Conservation (phyloP, 2,113 vertebrate genomes). For the Tragelaphus strepsiceros region DNA sequence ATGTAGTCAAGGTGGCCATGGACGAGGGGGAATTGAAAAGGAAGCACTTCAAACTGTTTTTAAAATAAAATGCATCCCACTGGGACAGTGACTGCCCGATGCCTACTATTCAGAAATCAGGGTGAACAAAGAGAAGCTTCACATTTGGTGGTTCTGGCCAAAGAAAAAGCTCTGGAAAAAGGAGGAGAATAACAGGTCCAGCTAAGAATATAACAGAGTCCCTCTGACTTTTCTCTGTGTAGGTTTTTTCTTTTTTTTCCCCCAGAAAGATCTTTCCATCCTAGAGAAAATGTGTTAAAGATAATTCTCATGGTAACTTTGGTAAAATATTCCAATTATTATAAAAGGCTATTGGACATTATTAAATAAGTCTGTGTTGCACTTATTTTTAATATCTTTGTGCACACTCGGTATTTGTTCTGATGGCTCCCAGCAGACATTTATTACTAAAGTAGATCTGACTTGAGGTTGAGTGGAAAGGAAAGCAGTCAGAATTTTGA, state of each 20-base stretch:
- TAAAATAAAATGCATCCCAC: slow-evolving; percentile 59
- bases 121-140: slow-evolving; percentile 37
- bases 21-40: slow-evolving; percentile 46
- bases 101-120: slow-evolving; percentile 56
- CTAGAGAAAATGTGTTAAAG: slow-evolving; percentile 29
- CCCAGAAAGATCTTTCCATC: slow-evolving; percentile 10
- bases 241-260: neutral
- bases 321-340: slow-evolving; percentile 54
- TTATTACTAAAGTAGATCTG: slow-evolving; percentile 69
- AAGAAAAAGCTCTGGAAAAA: slow-evolving; percentile 37
- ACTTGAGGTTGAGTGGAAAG: slow-evolving; percentile 50
- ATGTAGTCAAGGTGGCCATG: slow-evolving; percentile 3
- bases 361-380: slow-evolving; percentile 49
- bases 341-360: slow-evolving; percentile 48
- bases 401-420: slow-evolving; percentile 79
- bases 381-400: slow-evolving; percentile 84
- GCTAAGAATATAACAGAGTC: neutral
- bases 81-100: slow-evolving; percentile 30
- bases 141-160: slow-evolving; percentile 9
- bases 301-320: slow-evolving; percentile 23
- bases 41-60: slow-evolving; percentile 60
- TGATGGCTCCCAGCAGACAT: slow-evolving; percentile 79
- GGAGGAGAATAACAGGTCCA: neutral
- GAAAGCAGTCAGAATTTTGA: slow-evolving; percentile 47
- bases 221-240: neutral